Conservation (phyloP, 2,888 invertebrate species). For the Poecilus cupreus region DNA sequence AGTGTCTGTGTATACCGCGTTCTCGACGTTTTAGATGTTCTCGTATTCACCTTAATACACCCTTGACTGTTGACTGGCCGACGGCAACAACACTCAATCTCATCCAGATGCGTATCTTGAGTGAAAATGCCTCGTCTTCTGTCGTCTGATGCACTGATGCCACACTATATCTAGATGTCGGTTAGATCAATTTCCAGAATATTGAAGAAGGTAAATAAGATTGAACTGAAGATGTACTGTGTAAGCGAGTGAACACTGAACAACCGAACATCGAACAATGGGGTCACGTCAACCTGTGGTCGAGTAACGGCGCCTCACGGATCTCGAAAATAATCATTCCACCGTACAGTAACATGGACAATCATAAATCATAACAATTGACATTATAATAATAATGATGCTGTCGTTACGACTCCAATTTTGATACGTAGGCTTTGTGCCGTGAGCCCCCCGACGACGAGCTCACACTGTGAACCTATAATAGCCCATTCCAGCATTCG, state of each 20-base stretch:
- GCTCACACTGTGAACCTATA: conserved; percentile 57
- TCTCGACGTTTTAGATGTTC: too few relatives aligned
- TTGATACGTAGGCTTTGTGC: conserved; percentile 58
- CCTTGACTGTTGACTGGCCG: conserved; percentile 27
- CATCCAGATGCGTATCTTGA: conserved; percentile 52
- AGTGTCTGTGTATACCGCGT: conserved; percentile 56
- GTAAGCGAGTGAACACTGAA: not conserved
- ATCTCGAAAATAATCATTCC: conserved; percentile 55
- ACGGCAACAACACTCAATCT: conserved; percentile 4
- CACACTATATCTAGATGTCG: not conserved
- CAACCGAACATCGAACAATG: too few relatives aligned
- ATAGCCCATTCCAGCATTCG: conserved; percentile 47
- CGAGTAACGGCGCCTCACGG: conserved; percentile 57
- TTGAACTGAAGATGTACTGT: not conserved
- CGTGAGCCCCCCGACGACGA: conserved; percentile 48
- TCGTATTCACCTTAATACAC: conserved; percentile 39
- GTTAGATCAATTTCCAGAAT: not conserved
- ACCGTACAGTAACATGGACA: conserved; percentile 44
- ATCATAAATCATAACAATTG: conserved; percentile 63
- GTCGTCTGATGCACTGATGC: not conserved
- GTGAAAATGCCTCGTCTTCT: conserved; percentile 40
- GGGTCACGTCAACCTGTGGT: conserved; percentile 56
- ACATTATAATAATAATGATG: conserved; percentile 62
- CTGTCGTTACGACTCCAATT: conserved; percentile 58
- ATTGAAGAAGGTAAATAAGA: not conserved